phyloP scores from a whole-genome alignment of 1,140 invertebrate species.

The Pseudoatta argentina region DNA sequence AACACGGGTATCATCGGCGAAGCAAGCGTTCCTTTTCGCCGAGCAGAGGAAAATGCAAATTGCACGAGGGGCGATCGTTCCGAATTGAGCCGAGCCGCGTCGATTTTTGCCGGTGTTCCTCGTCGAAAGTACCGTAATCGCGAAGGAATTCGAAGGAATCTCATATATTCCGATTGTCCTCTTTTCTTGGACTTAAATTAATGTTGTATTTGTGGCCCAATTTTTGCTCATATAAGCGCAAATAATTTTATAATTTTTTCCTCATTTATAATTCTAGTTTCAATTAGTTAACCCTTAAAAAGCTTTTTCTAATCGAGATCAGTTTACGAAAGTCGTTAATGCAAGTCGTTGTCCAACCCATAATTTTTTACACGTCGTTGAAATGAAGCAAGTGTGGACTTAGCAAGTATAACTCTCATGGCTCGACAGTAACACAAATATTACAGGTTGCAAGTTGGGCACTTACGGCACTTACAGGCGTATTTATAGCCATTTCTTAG shows the following conservation, averaged over 20 bases:
- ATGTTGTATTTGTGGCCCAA: not conserved
- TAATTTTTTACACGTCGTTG: conserved; percentile 28
- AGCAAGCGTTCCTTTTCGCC: conserved; percentile 67
- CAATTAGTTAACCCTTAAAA: not conserved
- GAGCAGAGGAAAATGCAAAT: conserved; percentile 68
- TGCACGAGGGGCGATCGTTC: conserved; percentile 64
- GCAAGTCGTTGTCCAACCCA: not conserved
- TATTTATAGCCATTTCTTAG: conserved; percentile 8
- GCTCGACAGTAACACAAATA: conserved; percentile 37
- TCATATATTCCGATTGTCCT: not conserved
- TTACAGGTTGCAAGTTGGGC: not conserved
- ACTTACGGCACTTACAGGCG: conserved; percentile 2
- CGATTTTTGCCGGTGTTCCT: conserved; percentile 54
- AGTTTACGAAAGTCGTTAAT: not conserved
- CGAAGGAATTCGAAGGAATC: conserved; percentile 17
- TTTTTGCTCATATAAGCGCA: not conserved
- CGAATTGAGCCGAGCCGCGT: conserved; percentile 20
- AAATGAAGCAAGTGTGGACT: conserved; percentile 19
- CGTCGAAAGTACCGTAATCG: conserved; percentile 8
- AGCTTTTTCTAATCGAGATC: not conserved
- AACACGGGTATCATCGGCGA: conserved; percentile 10
- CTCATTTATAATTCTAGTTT: not conserved
- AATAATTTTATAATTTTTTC: not conserved
- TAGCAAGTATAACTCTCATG: conserved; percentile 3
- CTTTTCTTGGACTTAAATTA: not conserved